Base-by-base conservation (phyloP, 37 sponge, comb jelly and placozoan species). In the Lycopodina hypogea region DNA sequence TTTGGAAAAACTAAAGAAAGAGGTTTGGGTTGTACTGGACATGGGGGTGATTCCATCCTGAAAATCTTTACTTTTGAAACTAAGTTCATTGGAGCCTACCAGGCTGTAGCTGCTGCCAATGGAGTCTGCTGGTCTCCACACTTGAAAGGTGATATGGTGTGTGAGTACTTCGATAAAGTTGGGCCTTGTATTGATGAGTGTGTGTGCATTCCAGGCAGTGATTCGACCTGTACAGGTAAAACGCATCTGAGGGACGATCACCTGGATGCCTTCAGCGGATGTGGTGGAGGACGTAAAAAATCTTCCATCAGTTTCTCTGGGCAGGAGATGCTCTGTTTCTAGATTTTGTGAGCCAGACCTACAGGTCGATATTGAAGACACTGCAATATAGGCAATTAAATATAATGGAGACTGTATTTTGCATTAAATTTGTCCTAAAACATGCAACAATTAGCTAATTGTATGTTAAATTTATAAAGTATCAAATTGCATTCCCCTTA, bases 171-270 rank as follows among this genome's bases (percentile, higher is more conserved):
- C 66, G 66, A 65, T 65, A 12, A 33, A 65, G 66, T 65, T 33
- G 2, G 35, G 18, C 8, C 3, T 11, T 34, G 66, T 11, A 30
- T 32, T 15, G 35, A 32, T 32, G 35, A 65, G 35, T 32, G 66
- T 65, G 66, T 33, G 66, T 9, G 66, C 66, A 65, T 34, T 65
- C 66, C 66, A 65, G 66, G 34, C 30, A 4, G 66, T 65, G 66
- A 65, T 65, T 2, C 18, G 8, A 17, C 66, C 66, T 32, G 35
- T 17, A 12, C 66, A 65, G 66, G 17, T 32, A 11, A 30, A 24
- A 17, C 35, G 26, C 66, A 65, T 65, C 35, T 65, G 66, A 32
- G 66, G 66, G 7, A 65, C 35, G 34, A 65, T 65, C 34, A 65
- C 66, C 30, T 30, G 66, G 18, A 17, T 32, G 66, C 66, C 35